These are phyloP conservation scores for Sciurus carolinensis DNA, from an alignment of 2,797 vertebrate species.

Conservation along the genomic window DNA sequence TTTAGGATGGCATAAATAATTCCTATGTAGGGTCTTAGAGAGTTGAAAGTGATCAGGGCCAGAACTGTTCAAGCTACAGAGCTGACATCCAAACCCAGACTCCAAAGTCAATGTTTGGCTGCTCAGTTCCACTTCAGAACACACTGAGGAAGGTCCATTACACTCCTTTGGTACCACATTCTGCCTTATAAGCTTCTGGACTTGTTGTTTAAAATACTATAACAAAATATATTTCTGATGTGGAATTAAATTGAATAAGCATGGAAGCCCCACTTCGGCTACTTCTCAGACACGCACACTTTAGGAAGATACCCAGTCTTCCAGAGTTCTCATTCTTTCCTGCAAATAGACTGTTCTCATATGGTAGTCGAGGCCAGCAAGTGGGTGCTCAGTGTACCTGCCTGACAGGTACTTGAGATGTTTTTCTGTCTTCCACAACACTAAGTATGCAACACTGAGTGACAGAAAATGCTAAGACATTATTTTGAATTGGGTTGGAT, in stretches of 20 bases:
- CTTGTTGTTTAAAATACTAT: background rate
- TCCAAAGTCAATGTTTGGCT: background rate
- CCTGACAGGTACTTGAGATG: background rate
- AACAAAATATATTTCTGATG: background rate
- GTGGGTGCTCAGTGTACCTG: fast-evolving
- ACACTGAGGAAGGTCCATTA: background rate
- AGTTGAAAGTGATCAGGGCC: background rate
- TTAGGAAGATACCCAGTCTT: background rate
- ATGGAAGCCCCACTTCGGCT: background rate
- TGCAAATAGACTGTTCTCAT: background rate
- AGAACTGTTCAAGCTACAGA: background rate
- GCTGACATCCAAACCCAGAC: background rate
- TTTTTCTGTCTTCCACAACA: background rate
- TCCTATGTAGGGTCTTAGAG: background rate
- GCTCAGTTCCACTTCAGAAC: background rate
- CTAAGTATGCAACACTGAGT: background rate
- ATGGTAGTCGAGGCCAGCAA: background rate
- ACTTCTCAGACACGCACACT: background rate
- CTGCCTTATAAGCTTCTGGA: background rate
- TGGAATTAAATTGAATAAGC: background rate
- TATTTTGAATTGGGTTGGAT: background rate
- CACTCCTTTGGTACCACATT: background rate
- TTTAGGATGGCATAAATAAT: background rate
- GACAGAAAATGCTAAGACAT: background rate
- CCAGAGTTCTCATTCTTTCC: background rate